These are phyloP conservation scores for Catostomus latipinnis DNA, from an alignment of 2,797 vertebrate genomes.

Conservation along the genomic window DNA sequence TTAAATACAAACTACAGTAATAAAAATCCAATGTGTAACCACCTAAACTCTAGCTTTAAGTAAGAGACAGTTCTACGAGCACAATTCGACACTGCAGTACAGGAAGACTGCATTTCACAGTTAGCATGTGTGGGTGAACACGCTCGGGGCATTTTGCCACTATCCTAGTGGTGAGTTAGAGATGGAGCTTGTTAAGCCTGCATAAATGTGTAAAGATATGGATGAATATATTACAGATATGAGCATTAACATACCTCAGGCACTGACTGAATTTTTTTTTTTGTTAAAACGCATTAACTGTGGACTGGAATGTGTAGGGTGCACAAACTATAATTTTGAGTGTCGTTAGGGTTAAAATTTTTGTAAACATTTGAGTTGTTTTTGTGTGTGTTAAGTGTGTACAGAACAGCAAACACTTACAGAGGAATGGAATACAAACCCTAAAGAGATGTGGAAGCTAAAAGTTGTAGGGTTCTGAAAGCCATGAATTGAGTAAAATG, in stretches of 20 bases:
- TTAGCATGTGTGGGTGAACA: constrained; percentile 80
- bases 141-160: constrained; percentile 76
- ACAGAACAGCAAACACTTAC: constrained; percentile 33
- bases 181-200: constrained; percentile 78
- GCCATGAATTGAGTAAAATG: constrained; percentile 78
- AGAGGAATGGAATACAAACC: constrained; percentile 38
- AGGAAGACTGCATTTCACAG: constrained; percentile 65
- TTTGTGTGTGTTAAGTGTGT: constrained; percentile 22
- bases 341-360: constrained; percentile 37
- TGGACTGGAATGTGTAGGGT: constrained; percentile 54
- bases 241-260: constrained; percentile 52
- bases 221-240: constrained; percentile 77
- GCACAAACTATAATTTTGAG: constrained; percentile 43
- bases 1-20: neutral
- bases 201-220: constrained; percentile 71
- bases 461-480: constrained; percentile 73
- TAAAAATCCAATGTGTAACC: constrained; percentile 35
- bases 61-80: constrained; percentile 43
- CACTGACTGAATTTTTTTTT: constrained; percentile 46
- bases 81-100: constrained; percentile 43
- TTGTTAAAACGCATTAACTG: constrained; percentile 56
- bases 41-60: constrained; percentile 31
- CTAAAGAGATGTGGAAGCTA: constrained; percentile 67
- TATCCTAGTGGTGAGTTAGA: constrained; percentile 77
- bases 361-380: constrained; percentile 27